phyloP scores from a whole-genome alignment of 2,888 invertebrate species.

The Drosophila tanythrix region DNA sequence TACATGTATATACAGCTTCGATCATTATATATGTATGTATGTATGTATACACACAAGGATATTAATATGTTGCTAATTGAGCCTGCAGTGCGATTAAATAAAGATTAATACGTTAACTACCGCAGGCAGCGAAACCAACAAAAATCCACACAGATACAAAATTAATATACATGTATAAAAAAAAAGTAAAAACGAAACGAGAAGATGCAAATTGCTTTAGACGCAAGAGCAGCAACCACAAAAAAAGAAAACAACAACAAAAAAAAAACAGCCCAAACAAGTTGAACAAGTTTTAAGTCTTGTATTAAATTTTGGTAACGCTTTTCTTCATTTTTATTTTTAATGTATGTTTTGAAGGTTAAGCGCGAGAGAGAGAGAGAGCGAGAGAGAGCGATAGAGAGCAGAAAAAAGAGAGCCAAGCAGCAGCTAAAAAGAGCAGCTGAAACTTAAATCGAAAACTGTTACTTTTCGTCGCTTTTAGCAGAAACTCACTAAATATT shows the following conservation, averaged over 20 bases:
- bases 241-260: not conserved
- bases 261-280: conserved; percentile 58
- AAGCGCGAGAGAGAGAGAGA: conserved; percentile 28
- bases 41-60: conserved; percentile 42
- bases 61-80: conserved; percentile 41
- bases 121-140: conserved; percentile 13
- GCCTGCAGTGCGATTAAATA: conserved; percentile 57
- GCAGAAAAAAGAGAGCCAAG: not conserved
- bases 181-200: conserved; percentile 40
- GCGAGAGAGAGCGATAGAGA: conserved; percentile 17
- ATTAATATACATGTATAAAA: conserved; percentile 4
- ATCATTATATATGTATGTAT: not conserved
- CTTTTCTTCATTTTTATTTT: conserved; percentile 36
- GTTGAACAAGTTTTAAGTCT: conserved; percentile 68
- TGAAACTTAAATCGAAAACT: conserved; percentile 64
- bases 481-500: conserved; percentile 71
- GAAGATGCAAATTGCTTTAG: conserved; percentile 65
- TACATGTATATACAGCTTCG: not conserved
- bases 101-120: conserved; percentile 47
- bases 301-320: conserved; percentile 49
- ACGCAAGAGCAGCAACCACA: conserved; percentile 19
- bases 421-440: conserved; percentile 18
- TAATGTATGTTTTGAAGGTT: conserved; percentile 65
- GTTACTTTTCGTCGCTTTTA: conserved; percentile 67
- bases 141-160: not conserved